Percentiles rank a stretch among this genome's conserved stretches.
phyloP scores from a whole-genome alignment of 2,797 vertebrate genomes.

The Falco cherrug region DNA sequence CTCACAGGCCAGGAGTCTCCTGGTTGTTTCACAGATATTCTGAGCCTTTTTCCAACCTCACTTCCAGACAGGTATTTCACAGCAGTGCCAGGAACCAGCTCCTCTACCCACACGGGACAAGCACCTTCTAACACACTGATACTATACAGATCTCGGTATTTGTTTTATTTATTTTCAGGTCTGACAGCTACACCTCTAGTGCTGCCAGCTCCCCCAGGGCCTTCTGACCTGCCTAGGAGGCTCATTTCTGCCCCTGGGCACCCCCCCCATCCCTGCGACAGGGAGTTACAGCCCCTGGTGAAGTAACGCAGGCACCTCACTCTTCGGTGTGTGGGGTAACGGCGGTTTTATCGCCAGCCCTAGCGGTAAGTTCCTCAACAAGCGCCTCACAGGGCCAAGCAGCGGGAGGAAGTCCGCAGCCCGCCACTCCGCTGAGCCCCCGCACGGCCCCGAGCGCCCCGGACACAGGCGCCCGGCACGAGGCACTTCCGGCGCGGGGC shows the following conservation, averaged over 20 bases:
- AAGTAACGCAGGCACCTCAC: fast-evolving
- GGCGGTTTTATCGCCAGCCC: not conserved
- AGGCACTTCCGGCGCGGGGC: not conserved
- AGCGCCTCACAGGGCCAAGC: fast-evolving
- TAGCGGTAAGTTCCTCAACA: fast-evolving
- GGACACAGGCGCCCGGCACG: fast-evolving
- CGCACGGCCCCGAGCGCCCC: fast-evolving
- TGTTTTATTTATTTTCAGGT: fast-evolving
- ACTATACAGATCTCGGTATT: fast-evolving
- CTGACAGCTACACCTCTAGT: not conserved
- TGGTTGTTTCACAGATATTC: fast-evolving
- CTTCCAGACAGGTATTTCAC: fast-evolving
- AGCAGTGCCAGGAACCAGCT: fast-evolving
- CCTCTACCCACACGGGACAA: fast-evolving
- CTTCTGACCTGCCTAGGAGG: fast-evolving
- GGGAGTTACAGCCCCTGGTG: fast-evolving
- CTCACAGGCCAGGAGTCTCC: fast-evolving
- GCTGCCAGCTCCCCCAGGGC: not conserved
- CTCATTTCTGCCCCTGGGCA: not conserved
- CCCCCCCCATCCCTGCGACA: fast-evolving
- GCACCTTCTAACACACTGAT: fast-evolving
- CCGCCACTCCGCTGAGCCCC: fast-evolving
- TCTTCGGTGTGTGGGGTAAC: too few relatives aligned
- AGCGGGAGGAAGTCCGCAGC: too few relatives aligned
- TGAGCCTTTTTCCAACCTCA: not conserved